Base-by-base conservation (phyloP, 2,888 invertebrate genomes). In the Spicauda simplicius region DNA sequence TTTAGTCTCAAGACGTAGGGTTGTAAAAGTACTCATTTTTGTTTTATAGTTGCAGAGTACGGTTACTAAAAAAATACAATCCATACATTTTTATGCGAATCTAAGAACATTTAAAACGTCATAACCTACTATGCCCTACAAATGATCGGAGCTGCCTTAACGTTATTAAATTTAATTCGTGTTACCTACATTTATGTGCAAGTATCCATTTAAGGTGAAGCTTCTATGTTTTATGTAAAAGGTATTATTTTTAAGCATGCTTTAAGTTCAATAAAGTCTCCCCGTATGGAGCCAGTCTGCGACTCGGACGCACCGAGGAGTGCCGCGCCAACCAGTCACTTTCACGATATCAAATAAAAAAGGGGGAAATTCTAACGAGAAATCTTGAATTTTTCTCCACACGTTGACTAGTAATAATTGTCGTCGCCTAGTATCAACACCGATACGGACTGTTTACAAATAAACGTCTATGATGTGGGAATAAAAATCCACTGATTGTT, bases 301-400 rank as follows among this genome's bases (percentile, higher is more conserved):
- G 89, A 91, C 83, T 91, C 79, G 80, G 76, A 77, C 80, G 84
- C 83, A 79, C 74, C 74, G 74, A 74, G 78, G 75, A 80, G 82
- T 73, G 79, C 87, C 82, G 87, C 77, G 75, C 76, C 82, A n/a
- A n/a, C n/a, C n/a, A n/a, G 20, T 74, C 75, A 90, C 90, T 90
- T 91, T 92, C 91, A 87, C 87, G 81, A 81, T 81, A 75, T 77
- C 77, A 79, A 75, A 73, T 72, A 72, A 76, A 80, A 83, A 81
- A 84, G 84, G 86, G 90, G 83, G 81, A 86, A 85, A 79, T 77
- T 77, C 76, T 70, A 72, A 72, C 76, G 76, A 80, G 80, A 84
- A 81, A 84, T 80, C 79, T 80, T 69, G 73, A 75, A 79, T 81
- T 82, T 81, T 80, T 78, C 78, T 76, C 73, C 74, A 77, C 73